phyloP scores from a whole-genome alignment of 2,113 vertebrate species.

The Pterocles orientalis region DNA sequence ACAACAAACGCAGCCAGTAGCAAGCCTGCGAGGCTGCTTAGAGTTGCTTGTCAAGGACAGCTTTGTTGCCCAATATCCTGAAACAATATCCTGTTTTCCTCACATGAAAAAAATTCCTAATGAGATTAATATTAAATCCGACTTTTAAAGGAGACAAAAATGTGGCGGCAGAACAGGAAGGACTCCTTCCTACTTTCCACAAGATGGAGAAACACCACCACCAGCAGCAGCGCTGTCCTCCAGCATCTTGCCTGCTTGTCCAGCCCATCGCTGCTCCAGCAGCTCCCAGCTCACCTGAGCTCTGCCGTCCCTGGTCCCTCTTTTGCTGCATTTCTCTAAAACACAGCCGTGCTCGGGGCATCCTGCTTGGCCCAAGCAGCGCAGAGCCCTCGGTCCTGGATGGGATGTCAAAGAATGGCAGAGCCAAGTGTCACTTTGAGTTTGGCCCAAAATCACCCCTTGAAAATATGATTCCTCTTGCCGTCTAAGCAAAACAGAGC shows the following conservation, averaged over 20 bases:
- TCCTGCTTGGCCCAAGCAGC: neutral
- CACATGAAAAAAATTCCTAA: constrained; percentile 48
- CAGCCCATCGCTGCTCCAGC: neutral
- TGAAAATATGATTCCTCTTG: neutral
- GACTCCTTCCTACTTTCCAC: neutral
- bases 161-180: neutral
- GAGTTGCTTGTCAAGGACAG: constrained; percentile 36
- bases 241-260: neutral
- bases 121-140: constrained; percentile 62
- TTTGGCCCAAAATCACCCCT: neutral
- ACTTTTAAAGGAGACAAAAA: constrained; percentile 26
- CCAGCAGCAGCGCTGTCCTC: neutral
- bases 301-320: neutral
- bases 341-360: neutral
- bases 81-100: constrained; percentile 65
- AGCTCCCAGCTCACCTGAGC: neutral
- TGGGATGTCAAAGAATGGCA: neutral
- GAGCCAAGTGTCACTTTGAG: neutral
- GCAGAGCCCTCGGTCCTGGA: neutral
- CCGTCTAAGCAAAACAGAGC: neutral
- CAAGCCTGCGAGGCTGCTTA: constrained; percentile 2
- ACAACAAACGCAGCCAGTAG: neutral
- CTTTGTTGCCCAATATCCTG: constrained; percentile 63
- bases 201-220: neutral
- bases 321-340: neutral